Evolutionary conservation across 2,888 invertebrate genomes (phyloP).

Genomic region (Leistus spinibarbis): DNA sequence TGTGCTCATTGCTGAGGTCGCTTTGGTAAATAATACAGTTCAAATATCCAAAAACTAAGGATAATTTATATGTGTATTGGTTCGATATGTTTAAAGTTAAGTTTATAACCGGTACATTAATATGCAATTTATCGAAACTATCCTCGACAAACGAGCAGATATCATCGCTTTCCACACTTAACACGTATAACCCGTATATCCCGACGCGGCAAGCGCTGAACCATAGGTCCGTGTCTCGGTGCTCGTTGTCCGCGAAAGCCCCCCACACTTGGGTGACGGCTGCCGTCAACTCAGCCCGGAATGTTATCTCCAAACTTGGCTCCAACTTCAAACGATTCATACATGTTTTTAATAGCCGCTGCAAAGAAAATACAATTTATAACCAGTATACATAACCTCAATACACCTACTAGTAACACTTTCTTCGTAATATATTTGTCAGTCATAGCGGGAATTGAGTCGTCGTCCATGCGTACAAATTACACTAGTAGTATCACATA

Average conservation of each 20-base stretch:
- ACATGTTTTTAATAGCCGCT: neutral
- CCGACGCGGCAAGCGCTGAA: neutral
- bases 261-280: neutral
- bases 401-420: neutral
- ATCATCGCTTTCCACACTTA: neutral
- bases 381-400: neutral
- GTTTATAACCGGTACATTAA: neutral
- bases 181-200: neutral
- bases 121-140: neutral
- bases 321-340: neutral
- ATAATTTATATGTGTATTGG: neutral
- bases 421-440: neutral
- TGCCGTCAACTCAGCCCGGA: neutral
- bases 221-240: neutral
- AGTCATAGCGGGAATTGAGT: neutral
- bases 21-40: neutral
- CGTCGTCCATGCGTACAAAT: too few relatives aligned
- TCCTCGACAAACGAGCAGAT: neutral
- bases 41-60: neutral
- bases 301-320: too few relatives aligned
- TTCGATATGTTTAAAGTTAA: neutral
- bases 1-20: too few relatives aligned
- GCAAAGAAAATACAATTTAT: neutral
- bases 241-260: neutral
- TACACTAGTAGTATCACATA: neutral